Base-by-base conservation (phyloP, 1,140 invertebrate species). In the Hydropsyche tenuis region DNA sequence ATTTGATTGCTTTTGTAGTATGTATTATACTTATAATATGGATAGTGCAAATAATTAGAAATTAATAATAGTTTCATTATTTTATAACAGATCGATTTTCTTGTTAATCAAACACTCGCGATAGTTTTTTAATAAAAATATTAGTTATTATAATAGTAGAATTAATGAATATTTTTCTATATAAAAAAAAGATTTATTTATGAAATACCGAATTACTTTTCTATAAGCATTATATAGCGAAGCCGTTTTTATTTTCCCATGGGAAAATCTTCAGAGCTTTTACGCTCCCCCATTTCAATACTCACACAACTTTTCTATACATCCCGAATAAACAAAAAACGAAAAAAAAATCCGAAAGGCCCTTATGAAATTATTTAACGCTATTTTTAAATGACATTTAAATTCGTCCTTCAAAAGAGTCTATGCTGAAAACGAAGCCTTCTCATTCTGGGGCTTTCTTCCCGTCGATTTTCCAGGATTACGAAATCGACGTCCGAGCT, bases 401-500 rank as follows among this genome's bases (percentile, higher is more conserved):
- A n/a, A n/a, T n/a, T n/a, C n/a, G n/a, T n/a, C n/a, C n/a, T n/a
- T n/a, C n/a, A 37, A 9, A 37, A 37, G 9, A 37, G 3, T 53
- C 7, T 20, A 53, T 20, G 4, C 45, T 6, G 46, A 48, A 53
- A 18, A 53, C n/a, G 18, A 20, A 18, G 48, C 18, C 16, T n/a
- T 53, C 9, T 53, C 9, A 16, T 11, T 20, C 4, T 65, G 30
- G 30, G 63, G 16, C 27, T 42, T 65, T 43, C 7, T 51, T 37
- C 23, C 6, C 45, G 9, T 51, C 65, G 45, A 46, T 43, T n/a
- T 46, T 14, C 18, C 9, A 27, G 60, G 71, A 69, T 73, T 70
- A 73, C 65, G 70, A 68, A 37, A 73, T 60, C 48, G 66, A 20
- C 68, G 75, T 69, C 56, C 56, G 56, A 30, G 22, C 68, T 73